Conservation (phyloP, 2,888 invertebrate genomes). For the Lamellibrachia satsuma region DNA sequence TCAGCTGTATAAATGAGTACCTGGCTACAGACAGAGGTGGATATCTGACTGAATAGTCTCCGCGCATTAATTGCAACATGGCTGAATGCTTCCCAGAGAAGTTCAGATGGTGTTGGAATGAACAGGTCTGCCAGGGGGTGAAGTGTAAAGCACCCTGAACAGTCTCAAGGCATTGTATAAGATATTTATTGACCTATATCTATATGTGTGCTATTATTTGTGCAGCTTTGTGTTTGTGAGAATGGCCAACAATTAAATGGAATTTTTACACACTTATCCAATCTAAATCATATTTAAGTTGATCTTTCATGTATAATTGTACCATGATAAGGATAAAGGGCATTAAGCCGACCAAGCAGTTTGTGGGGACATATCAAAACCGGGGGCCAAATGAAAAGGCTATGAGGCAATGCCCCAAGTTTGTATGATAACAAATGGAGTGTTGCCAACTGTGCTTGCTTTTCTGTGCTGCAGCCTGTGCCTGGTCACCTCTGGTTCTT, state of each 20-base stretch:
- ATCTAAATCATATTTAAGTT: neutral
- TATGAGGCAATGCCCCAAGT: neutral
- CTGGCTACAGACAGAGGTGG: no score
- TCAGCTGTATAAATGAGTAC: no score
- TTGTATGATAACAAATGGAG: neutral
- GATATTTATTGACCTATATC: neutral
- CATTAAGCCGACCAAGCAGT: neutral
- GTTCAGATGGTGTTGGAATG: neutral
- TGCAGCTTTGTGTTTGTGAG: neutral
- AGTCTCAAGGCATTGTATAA: neutral
- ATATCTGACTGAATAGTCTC: no score
- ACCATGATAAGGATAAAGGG: neutral
- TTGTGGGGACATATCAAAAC: neutral
- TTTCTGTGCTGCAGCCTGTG: neutral
- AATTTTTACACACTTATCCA: neutral
- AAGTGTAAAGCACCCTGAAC: no score
- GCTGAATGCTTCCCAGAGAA: no score
- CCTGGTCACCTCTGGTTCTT: neutral
- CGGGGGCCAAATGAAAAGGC: neutral
- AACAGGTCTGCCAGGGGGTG: no score
- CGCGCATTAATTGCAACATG: no score
- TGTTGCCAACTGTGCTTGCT: neutral
- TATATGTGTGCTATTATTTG: neutral
- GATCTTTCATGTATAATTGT: neutral
- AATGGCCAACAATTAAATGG: neutral